Base-by-base conservation (phyloP, 2,888 invertebrate genomes). In the Agrochola lota region DNA sequence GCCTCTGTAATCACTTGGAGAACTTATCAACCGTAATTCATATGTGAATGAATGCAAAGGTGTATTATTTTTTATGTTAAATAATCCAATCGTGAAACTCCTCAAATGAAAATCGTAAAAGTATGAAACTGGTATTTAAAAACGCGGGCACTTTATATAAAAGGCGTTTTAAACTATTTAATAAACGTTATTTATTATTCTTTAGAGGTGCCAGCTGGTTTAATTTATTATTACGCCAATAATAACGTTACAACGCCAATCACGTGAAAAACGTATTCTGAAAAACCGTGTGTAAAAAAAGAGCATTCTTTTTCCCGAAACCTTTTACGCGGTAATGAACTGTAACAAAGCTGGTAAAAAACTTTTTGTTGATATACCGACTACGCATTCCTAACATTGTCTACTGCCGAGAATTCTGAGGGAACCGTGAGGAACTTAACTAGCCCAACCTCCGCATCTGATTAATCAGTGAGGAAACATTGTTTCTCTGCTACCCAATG, bases 381-480 rank as follows among this genome's bases (percentile, higher is more conserved):
- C n/a, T 52, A 59, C 59, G 67, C 60, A 73, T 82, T 80, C 43
- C 49, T 49, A 70, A 64, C 57, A 67, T 77, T 35, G 71, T 60
- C 43, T 69, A 40, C 9, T 40, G 71, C 64, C 67, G 55, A 30
- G 64, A 80, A 79, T 66, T 74, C 46, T 55, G 26, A 69, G 74
- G 23, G 60, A 68, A 35, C 75, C 72, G 60, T 64, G 57, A 68
- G 60, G 67, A 72, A 78, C 66, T 74, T 78, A 81, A 84, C 73
- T 75, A 76, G 73, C 60, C 30, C 20, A 73, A 75, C 77, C 81
- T 57, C 86, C 46, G 70, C 69, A 77, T 75, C 87, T 81, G 74
- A 84, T 86, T 84, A 86, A 84, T 86, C 71, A 81, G 71, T 57
- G 72, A 35, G 35, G 67, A 64, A 80, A 85, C 78, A 78, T 84